Base-by-base conservation (phyloP, 2,888 invertebrate genomes). In the Cephus runcator region DNA sequence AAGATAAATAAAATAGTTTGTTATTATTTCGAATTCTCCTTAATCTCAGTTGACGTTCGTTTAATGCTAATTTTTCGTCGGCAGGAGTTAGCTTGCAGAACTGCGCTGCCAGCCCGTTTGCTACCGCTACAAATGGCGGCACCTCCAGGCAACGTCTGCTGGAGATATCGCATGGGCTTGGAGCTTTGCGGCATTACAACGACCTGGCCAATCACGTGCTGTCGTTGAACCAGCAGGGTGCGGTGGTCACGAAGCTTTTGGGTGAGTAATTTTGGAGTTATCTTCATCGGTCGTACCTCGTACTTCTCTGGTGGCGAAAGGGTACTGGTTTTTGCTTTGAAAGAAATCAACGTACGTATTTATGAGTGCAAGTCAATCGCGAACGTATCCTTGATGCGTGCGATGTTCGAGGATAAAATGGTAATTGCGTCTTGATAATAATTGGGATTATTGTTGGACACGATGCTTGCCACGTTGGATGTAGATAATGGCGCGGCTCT, bases 171-270 rank as follows among this genome's bases (percentile, higher is more conserved):
- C 93, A 93, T 93, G 97, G 92, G 94, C 95, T 92, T 94, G 97
- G 84, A 11, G 91, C 91, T 76, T 93, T 97, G 84, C 93, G 97
- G 84, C 97, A 97, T 88, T 98, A 97, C 86, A 91, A 90, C 90
- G 97, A 98, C 92, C 94, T 98, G 88, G 97, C 97, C 9, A 96
- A 97, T 88, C 97, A 97, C 90, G 96, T 97, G 93, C 94, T 98
- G 78, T 96, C 96, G 80, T 83, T 91, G 77, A 93, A 93, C 87
- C 97, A 97, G 93, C 97, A 97, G 93, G 97, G 97, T 87, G 97
- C 97, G 88, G 97, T 93, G 85, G 91, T 96, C 87, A 97, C 97
- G 85, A 97, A 97, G 93, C 93, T 97, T 90, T 93, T 97, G 90
- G 97, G 97, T 97, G 92, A 96, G 96, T 92, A 75, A 79, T 78